Evolutionary conservation across 2,888 invertebrate genomes (phyloP), one percentile per base, ranked within the genome.

Genomic region (Orthosia gothica): DNA sequence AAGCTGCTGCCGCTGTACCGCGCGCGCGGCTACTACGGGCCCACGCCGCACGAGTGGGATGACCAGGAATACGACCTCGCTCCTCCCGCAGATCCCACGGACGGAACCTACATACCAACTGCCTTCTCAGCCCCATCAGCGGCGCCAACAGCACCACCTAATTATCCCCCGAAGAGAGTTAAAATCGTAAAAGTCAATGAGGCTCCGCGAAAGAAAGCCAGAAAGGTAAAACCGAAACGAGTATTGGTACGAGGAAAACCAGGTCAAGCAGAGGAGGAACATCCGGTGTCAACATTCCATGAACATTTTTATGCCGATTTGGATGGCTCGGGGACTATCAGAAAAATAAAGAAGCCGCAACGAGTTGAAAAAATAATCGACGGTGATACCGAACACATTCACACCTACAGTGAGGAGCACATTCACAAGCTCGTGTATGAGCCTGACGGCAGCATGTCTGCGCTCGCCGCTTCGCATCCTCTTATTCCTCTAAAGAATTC

Each of bases 361-460:
- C 92, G 96, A 84, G 93, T 97, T 62, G 96, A 97, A 91, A 97
- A 97, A 92, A 96, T 96, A 82, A 92, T 97, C 81, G 96, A 97
- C 76, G 96, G 96, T 75, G 94, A 97, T 87, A 96, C 95, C 80
- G 97, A 97, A 90, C 97, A 97, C 79, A 96, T 97, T 80, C 97
- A 97, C 84, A 96, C 96, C 0, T 97, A 96, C 79, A 96, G 95
- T 79, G 97, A 96, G 85, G 97, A 97, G 84, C 96, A 97, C 67
- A 94, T 97, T 71, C 96, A 96, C 81, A 96, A 96, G 85, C 87
- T 96, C 72, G 89, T 96, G 4, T 96, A 78, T 3, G 92, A 95
- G 70, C 90, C 93, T 32, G 85, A 91, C 11, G 89, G 88, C 63
- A 92, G 93, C 74, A 91, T 95, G 91, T 89, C 95, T 2, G 90